Conservation (phyloP, 1,140 invertebrate genomes). For the Drosophila trapezifrons region DNA sequence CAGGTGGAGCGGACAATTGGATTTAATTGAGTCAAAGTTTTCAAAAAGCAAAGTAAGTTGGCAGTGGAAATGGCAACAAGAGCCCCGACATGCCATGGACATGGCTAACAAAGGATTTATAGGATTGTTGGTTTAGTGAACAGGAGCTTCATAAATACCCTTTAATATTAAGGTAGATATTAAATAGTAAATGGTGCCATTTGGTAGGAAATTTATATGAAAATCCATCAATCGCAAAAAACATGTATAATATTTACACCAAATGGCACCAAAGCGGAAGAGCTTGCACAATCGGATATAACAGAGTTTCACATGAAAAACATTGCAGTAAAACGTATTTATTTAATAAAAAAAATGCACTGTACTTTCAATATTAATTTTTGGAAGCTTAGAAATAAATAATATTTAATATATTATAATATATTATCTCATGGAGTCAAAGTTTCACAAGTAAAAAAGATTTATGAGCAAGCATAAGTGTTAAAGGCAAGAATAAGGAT, state of each 20-base stretch:
- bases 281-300: slow-evolving; percentile 9
- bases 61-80: slow-evolving; percentile 32
- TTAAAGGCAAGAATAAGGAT: background rate
- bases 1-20: slow-evolving; percentile 33
- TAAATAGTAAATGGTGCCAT: background rate
- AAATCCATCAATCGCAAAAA: slow-evolving; percentile 2
- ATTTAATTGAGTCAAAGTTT: slow-evolving; percentile 44
- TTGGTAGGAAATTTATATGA: background rate
- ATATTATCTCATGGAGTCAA: no score
- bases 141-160: slow-evolving; percentile 13
- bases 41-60: slow-evolving; percentile 45
- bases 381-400: background rate
- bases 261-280: slow-evolving; percentile 6
- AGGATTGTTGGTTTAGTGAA: background rate
- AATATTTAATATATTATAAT: background rate
- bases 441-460: background rate
- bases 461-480: background rate
- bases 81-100: slow-evolving; percentile 15
- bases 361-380: background rate
- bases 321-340: background rate
- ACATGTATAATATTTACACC: background rate
- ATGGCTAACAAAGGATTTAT: slow-evolving; percentile 31
- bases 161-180: background rate
- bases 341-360: background rate
- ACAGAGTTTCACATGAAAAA: background rate